Conservation (phyloP, 2,888 invertebrate species). For the Eupithecia subumbrata region DNA sequence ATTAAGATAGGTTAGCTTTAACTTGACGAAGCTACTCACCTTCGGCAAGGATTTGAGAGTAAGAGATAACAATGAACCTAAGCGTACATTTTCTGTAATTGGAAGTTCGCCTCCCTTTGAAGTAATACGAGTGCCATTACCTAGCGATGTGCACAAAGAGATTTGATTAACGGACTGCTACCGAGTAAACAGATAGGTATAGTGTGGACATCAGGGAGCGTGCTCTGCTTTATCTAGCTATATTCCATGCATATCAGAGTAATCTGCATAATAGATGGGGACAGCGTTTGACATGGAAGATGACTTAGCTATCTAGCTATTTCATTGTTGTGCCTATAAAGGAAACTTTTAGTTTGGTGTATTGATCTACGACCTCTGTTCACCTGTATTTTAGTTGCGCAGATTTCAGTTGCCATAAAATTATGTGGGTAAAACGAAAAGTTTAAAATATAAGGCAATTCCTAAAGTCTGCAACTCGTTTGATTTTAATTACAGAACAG, state of each 20-base stretch:
- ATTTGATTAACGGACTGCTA: slow-evolving; percentile 50
- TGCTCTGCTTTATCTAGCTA: not conserved
- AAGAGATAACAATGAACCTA: slow-evolving; percentile 54
- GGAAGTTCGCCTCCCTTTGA: slow-evolving; percentile 47
- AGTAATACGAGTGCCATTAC: slow-evolving; percentile 45
- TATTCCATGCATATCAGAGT: slow-evolving; percentile 15
- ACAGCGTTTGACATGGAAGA: slow-evolving; percentile 9
- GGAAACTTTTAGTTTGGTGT: not conserved
- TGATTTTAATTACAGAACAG: not conserved
- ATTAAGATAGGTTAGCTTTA: slow-evolving; percentile 21
- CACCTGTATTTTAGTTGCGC: not conserved
- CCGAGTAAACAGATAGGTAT: slow-evolving; percentile 17
- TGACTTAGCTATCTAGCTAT: not conserved
- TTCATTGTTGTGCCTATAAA: not conserved
- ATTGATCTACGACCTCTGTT: not conserved
- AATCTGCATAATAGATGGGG: slow-evolving; percentile 6
- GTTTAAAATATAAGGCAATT: not conserved
- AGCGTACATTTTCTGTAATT: slow-evolving; percentile 52
- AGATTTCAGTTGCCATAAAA: not conserved
- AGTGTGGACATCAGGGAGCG: slow-evolving; percentile 14
- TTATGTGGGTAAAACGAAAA: not conserved
- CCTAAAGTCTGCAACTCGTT: not conserved
- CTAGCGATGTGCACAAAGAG: slow-evolving; percentile 49
- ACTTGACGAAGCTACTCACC: slow-evolving; percentile 40
- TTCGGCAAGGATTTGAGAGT: slow-evolving; percentile 49